Percentiles rank a stretch among this genome's conserved stretches.
Evolutionary conservation across 2,888 invertebrate species (phyloP).

Genomic region (Pterobdella sp.): DNA sequence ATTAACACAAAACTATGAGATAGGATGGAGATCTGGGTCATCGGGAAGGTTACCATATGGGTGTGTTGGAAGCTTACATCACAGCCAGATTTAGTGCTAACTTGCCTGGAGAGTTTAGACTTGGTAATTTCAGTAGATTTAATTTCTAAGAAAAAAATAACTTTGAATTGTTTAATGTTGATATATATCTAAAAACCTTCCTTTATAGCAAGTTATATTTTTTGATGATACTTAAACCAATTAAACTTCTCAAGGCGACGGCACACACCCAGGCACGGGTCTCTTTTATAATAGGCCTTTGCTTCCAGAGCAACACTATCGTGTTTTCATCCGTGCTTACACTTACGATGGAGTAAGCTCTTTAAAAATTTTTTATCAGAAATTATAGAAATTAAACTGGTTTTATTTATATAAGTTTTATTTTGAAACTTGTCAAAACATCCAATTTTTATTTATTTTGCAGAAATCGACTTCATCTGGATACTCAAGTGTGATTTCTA

Average conservation of each 20-base stretch:
- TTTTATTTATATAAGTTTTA: neutral
- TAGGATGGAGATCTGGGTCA: constrained; percentile 3
- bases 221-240: too few species aligned
- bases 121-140: neutral
- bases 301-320: constrained; percentile 70
- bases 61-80: constrained; percentile 19
- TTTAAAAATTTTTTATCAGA: neutral
- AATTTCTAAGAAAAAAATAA: too few species aligned
- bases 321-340: constrained; percentile 82
- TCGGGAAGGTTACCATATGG: neutral
- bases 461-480: constrained; percentile 33
- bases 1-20: too few species aligned
- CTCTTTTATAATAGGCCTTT: constrained; percentile 79
- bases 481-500: constrained; percentile 32
- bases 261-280: constrained; percentile 53
- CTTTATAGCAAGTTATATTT: too few species aligned
- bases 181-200: too few species aligned
- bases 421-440: too few species aligned
- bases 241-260: constrained; percentile 64
- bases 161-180: too few species aligned
- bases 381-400: neutral
- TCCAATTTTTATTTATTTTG: too few species aligned
- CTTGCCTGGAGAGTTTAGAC: constrained; percentile 25
- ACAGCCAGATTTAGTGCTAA: constrained; percentile 19
- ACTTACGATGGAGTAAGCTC: constrained; percentile 74